A percentile compares a stretch with the other conserved stretches of the same genome.
phyloP scores from a whole-genome alignment of 2,888 invertebrate genomes.

The Frankliniella intonsa region DNA sequence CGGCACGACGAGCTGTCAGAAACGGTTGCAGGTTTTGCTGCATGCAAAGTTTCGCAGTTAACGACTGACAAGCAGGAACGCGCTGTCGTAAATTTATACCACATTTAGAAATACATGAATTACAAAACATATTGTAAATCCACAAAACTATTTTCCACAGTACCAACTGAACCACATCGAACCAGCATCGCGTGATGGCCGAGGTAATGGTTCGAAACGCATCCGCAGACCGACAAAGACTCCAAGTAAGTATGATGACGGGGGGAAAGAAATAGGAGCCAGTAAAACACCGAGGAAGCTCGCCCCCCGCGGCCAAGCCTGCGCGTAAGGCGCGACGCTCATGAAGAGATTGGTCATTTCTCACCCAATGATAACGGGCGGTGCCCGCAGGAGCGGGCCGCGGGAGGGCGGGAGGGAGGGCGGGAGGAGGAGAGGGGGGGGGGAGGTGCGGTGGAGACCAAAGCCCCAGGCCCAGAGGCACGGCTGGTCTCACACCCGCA shows the following conservation, averaged over 20 bases:
- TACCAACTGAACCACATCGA: too few species aligned
- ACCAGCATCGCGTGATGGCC: too few species aligned
- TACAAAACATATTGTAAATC: too few species aligned
- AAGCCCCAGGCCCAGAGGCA: too few species aligned
- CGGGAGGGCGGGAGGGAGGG: neutral
- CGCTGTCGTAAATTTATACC: too few species aligned
- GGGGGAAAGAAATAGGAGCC: neutral
- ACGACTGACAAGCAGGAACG: too few species aligned
- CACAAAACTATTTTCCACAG: too few species aligned
- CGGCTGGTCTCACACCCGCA: too few species aligned
- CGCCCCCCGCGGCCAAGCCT: neutral
- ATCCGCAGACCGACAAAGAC: neutral
- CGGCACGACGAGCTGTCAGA: too few species aligned
- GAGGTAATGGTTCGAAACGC: neutral
- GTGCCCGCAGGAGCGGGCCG: neutral
- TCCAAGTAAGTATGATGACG: neutral
- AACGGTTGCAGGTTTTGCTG: too few species aligned
- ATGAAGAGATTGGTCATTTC: neutral
- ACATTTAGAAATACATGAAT: too few species aligned
- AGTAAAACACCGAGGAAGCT: neutral
- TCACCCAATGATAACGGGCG: neutral
- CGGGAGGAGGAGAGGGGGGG: neutral
- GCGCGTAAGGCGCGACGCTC: neutral
- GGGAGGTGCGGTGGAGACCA: neutral
- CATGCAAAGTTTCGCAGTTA: too few species aligned